Percentiles rank a stretch among this genome's conserved stretches.
These are phyloP conservation scores for Drosophila kuntzei DNA, from an alignment of 2,888 invertebrate species.

Conservation along the genomic window DNA sequence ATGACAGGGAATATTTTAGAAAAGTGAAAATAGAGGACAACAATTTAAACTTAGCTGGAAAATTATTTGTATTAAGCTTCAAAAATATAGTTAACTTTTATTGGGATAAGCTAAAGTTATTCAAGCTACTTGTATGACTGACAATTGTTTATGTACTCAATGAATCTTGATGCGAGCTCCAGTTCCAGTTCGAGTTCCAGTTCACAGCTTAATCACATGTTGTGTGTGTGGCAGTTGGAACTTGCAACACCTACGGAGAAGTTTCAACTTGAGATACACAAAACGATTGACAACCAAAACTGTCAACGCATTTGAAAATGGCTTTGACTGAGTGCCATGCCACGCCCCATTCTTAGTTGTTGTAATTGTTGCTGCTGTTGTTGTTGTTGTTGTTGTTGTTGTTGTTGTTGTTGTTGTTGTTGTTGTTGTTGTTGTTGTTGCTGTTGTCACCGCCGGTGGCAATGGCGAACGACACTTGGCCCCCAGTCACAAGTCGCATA, in stretches of 20 bases:
- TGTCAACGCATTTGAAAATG: constrained; percentile 76
- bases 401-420: constrained; percentile 13
- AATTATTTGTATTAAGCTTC: background rate
- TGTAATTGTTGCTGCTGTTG: constrained; percentile 31
- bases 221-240: constrained; percentile 47
- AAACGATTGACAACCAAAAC: constrained; percentile 74
- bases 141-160: constrained; percentile 40
- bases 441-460: constrained; percentile 63
- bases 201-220: constrained; percentile 65
- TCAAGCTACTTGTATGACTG: constrained; percentile 14
- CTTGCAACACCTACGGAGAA: constrained; percentile 59
- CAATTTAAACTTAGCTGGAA: background rate
- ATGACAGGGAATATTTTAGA: no score
- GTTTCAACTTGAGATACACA: constrained; percentile 48
- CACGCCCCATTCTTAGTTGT: constrained; percentile 38
- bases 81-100: background rate
- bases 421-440: constrained; percentile 24
- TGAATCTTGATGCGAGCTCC: constrained; percentile 8
- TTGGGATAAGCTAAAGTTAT: constrained; percentile 16
- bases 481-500: constrained; percentile 64
- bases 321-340: constrained; percentile 63
- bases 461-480: constrained; percentile 65
- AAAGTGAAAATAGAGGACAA: no score
- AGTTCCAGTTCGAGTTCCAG: constrained; percentile 21
- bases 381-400: constrained; percentile 16